Evolutionary conservation across 2,113 vertebrate species (phyloP), one percentile per base, ranked within the genome.

Genomic region (Chlorodrepanis virens): DNA sequence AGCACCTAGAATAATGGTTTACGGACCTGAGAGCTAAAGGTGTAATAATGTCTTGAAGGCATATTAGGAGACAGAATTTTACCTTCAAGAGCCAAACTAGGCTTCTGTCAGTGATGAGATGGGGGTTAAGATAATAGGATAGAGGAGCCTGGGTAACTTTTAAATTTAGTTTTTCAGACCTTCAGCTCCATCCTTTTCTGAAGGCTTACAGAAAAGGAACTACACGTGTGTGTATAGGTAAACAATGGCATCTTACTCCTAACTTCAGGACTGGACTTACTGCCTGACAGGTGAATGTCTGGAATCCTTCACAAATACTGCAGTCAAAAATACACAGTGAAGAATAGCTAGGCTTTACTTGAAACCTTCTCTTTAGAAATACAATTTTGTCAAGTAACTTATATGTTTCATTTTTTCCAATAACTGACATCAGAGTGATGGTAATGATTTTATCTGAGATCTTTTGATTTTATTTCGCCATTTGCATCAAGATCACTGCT

Each of bases 21-120:
- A 93, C 28, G 77, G 85, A 91, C 94, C 81, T 89, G 69, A 92
- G 69, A 85, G 96, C 37, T 93, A 76, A 83, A 95, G 74, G 83
- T 87, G 76, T 61, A 95, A 90, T 82, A 69, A 93, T n/a, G 28
- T 60, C 75, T 91, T 80, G 42, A 88, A 90, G 57, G 83, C 60
- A 42, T 71, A 94, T 86, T 64, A 91, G 81, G 31, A 96, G 50
- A 85, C 54, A 87, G 11, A 92, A 49, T 87, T 96, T 92, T 79
- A 86, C 39, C 20, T 87, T 91, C 71, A 88, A 81, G 89, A 91
- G 28, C 17, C 65, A 83, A 84, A 86, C 10, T 5, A 2, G 45
- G 60, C n/a, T 91, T 79, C 42, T 82, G 54, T 25, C 79, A 89
- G 33, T 64, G 40, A 64, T 71, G 33, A 92, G 49, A 90, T 56